Base-by-base conservation (phyloP, 2,888 invertebrate species). In the Agonopterix heracliana region DNA sequence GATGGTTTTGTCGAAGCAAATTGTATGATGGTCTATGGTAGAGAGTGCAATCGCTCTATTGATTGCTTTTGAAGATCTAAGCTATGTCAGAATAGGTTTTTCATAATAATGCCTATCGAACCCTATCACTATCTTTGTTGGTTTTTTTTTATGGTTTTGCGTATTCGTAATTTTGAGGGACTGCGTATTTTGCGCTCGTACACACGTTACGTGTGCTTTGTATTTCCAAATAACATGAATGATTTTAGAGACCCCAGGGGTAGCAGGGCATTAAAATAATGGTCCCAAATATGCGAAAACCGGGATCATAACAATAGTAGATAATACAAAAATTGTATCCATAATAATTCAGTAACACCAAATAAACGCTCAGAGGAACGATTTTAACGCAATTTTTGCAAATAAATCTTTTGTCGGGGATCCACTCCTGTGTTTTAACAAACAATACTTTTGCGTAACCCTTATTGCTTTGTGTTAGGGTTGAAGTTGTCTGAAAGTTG, bases 391-490 rank as follows among this genome's bases (percentile, higher is more conserved):
- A 68, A 68, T 68, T 67, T 71, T 63, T 61, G 64, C 59, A 48
- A 60, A 65, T 70, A 68, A 68, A 68, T 66, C 66, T 64, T 64
- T 58, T 56, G 56, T 54, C 59, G 52, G 58, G 52, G 44, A 49
- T 51, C 44, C 42, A 42, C 41, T 46, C 34, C 38, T 47, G 45
- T 38, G 10, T 38, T 38, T 26, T 26, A 26, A 26, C 26, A 26
- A 26, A 26, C 26, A 26, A 50, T 54, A 34, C 50, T 50, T 49
- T 26, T 49, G 12, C 9, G 38, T 40, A 11, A 11, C 14, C 40
- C 48, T 50, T 45, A 34, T 11, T 9, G 10, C 8, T 1, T 17
- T 2, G 45, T 9, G 14, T 13, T 50, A 59, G 45, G 46, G 52
- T 50, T 46, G 3, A 41, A 34, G 34, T 34, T 48, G 26, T 9